Conservation (phyloP, 1,140 invertebrate species). For the Drosophila nasuta region DNA sequence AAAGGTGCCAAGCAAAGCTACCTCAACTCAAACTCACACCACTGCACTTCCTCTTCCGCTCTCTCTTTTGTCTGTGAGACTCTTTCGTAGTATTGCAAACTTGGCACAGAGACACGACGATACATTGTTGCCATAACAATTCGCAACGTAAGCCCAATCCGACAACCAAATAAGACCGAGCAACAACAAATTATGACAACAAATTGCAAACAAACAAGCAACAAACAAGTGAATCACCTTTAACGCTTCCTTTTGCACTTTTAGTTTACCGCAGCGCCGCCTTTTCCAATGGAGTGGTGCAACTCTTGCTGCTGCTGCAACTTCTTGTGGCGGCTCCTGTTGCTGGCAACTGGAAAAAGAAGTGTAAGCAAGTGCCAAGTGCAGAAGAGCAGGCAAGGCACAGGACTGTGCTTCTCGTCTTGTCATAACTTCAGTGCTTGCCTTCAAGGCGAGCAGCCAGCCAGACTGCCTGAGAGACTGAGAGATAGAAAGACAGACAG, state of each 20-base stretch:
- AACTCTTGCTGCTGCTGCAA: neutral
- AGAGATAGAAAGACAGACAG: neutral
- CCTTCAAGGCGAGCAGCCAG: constrained; percentile 17
- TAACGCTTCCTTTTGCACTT: constrained; percentile 70
- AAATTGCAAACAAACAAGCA: constrained; percentile 82
- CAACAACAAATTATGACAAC: constrained; percentile 71
- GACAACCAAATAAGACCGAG: constrained; percentile 38
- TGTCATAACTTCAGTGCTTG: constrained; percentile 55
- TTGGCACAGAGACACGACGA: constrained; percentile 11
- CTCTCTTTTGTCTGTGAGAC: neutral
- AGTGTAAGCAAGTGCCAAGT: constrained; percentile 38
- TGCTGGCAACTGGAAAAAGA: constrained; percentile 14
- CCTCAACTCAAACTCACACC: neutral
- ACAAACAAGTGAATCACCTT: constrained; percentile 82
- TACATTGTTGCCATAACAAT: constrained; percentile 66
- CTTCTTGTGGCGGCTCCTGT: neutral
- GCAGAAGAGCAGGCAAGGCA: constrained; percentile 28
- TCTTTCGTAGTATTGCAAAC: neutral
- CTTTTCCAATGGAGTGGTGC: neutral
- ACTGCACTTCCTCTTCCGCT: neutral
- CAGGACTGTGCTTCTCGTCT: constrained; percentile 15
- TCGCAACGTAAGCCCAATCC: constrained; percentile 44
- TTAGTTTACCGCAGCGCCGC: constrained; percentile 23
- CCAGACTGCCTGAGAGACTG: neutral
- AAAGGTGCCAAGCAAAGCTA: neutral